phyloP scores from a whole-genome alignment of 2,797 vertebrate species.

The Choloepus didactylus region DNA sequence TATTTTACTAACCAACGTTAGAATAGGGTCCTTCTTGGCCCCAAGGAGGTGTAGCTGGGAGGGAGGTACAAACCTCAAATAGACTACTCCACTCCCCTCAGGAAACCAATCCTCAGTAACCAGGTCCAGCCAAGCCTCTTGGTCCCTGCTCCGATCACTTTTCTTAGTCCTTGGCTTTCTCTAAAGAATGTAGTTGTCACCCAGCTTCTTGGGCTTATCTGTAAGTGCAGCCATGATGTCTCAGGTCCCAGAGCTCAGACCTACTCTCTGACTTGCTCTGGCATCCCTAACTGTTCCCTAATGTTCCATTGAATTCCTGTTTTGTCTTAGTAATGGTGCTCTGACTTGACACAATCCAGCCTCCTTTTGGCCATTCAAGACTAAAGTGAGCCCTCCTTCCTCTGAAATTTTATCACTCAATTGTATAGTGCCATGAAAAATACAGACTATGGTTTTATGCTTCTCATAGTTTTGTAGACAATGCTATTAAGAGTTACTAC shows the following conservation, averaged over 20 bases:
- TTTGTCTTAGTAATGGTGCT: not conserved
- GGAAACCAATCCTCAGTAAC: not conserved
- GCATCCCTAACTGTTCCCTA: not conserved
- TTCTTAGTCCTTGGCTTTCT: not conserved
- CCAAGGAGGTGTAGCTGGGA: not conserved
- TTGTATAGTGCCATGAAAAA: not conserved
- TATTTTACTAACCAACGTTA: not conserved
- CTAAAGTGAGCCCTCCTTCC: not conserved
- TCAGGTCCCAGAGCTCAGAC: not conserved
- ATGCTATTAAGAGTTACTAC: not conserved
- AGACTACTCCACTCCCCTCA: not conserved
- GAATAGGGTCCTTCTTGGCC: not conserved
- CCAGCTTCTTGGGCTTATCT: not conserved
- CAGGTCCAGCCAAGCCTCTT: not conserved
- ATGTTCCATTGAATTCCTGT: not conserved
- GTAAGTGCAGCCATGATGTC: not conserved
- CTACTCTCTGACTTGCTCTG: not conserved
- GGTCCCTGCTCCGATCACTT: not conserved
- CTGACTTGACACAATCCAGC: not conserved
- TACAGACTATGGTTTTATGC: not conserved
- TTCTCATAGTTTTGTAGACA: not conserved
- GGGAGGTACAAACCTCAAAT: not conserved
- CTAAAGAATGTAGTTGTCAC: not conserved
- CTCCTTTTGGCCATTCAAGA: not conserved
- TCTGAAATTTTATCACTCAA: not conserved